These are phyloP conservation scores for Zaprionus lachaisei DNA, from an alignment of 1,140 invertebrate species.

Conservation along the genomic window DNA sequence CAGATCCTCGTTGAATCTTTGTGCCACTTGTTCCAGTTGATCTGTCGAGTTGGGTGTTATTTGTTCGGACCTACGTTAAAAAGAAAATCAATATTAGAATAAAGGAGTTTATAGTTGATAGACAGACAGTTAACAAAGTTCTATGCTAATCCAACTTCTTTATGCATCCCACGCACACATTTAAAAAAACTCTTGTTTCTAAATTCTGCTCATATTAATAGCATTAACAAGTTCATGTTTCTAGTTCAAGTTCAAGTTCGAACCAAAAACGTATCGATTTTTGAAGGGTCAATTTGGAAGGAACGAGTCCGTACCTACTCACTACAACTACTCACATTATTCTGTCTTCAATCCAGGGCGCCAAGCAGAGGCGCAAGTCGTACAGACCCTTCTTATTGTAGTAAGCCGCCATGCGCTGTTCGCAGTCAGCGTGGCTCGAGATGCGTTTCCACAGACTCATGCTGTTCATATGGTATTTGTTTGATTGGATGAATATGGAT, in stretches of 20 bases:
- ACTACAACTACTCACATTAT: slow-evolving; percentile 79
- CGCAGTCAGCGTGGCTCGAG: slow-evolving; percentile 73
- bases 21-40: slow-evolving; percentile 65
- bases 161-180: not conserved
- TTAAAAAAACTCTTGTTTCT: not conserved
- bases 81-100: not conserved
- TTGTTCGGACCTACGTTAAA: slow-evolving; percentile 65
- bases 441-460: slow-evolving; percentile 84
- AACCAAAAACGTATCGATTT: not conserved
- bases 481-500: slow-evolving; percentile 53
- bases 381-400: slow-evolving; percentile 82
- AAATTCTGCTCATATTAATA: not conserved
- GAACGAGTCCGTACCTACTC: not conserved
- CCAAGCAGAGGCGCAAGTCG: slow-evolving; percentile 78
- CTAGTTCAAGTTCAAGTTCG: not conserved
- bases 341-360: slow-evolving; percentile 82
- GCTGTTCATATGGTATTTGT: slow-evolving; percentile 54
- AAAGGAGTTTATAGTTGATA: not conserved
- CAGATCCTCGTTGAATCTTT: slow-evolving; percentile 75
- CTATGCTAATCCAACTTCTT: not conserved
- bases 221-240: not conserved
- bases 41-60: slow-evolving; percentile 67
- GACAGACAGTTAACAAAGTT: not conserved
- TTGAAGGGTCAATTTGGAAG: not conserved
- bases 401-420: slow-evolving; percentile 79